These are phyloP conservation scores for Falco berigora DNA, from an alignment of 2,797 vertebrate genomes.

Conservation along the genomic window DNA sequence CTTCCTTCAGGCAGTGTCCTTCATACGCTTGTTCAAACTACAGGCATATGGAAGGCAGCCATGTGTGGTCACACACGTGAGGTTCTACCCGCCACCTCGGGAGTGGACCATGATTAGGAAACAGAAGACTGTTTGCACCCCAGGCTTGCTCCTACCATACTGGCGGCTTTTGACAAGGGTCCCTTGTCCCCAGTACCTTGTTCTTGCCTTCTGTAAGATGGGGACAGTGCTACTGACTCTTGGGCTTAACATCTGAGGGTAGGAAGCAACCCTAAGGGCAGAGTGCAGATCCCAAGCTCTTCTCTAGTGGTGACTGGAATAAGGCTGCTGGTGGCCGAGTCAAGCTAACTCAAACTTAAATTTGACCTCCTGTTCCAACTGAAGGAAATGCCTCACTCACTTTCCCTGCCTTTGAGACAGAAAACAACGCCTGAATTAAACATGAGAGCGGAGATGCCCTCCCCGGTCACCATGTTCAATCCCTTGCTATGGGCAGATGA, in stretches of 20 bases:
- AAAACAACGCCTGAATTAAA: background rate
- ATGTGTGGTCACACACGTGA: background rate
- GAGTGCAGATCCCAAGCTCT: background rate
- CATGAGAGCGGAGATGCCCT: background rate
- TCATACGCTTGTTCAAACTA: background rate
- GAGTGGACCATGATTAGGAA: background rate
- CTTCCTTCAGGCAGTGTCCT: background rate
- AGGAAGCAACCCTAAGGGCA: background rate
- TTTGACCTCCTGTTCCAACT: background rate
- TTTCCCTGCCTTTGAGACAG: conserved; percentile 6
- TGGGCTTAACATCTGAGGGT: background rate
- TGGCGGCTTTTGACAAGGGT: background rate
- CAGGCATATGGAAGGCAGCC: background rate
- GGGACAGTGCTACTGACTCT: background rate
- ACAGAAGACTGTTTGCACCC: background rate
- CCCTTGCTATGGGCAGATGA: background rate
- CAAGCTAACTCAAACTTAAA: background rate
- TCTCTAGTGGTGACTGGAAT: fast-evolving
- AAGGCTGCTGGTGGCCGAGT: fast-evolving
- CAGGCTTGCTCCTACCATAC: background rate
- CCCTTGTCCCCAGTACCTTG: background rate
- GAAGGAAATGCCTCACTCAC: fast-evolving
- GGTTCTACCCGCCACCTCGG: background rate
- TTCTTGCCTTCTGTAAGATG: background rate
- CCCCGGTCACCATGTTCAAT: background rate